Evolutionary conservation across 2,113 vertebrate species (phyloP).

Genomic region (zebrafish (Danio rerio)): GRCz12tu NC_133179.1:12221001-12221500

Average conservation of each 20-base stretch:
- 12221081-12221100: neutral
- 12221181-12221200: neutral
- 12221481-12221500: slow-evolving; percentile 54
- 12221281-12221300: neutral
- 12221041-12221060: too few species aligned
- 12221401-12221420: slow-evolving; percentile 39
- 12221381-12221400: slow-evolving; percentile 10
- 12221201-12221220: neutral
- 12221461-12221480: slow-evolving; percentile 68
- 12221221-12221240: neutral
- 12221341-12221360: neutral
- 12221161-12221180: neutral
- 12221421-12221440: slow-evolving; percentile 52
- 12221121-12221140: neutral
- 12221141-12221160: neutral
- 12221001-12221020: too few species aligned
- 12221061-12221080: neutral
- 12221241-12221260: neutral
- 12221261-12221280: neutral
- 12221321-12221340: neutral
- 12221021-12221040: too few species aligned
- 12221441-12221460: slow-evolving; percentile 52
- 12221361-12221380: slow-evolving; percentile 4
- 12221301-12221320: slow-evolving; percentile 2
- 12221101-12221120: neutral